These are phyloP conservation scores for Agonum fuliginosum DNA, from an alignment of 2,888 invertebrate genomes.

Conservation along the genomic window DNA sequence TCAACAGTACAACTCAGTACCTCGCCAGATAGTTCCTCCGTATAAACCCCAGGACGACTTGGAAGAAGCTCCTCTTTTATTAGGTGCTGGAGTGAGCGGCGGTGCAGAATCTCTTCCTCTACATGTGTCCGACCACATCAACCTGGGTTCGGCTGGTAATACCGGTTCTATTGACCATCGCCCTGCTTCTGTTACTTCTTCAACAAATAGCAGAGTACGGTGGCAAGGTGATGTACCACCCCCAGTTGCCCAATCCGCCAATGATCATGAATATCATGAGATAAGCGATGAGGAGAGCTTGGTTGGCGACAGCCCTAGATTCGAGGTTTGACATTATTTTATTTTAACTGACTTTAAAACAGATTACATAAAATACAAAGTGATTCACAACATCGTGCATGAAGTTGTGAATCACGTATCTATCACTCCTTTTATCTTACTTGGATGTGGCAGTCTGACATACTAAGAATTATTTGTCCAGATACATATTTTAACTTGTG, in stretches of 20 bases:
- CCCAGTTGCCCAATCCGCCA: neutral
- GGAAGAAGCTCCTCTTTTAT: conserved; percentile 80
- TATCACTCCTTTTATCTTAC: too few relatives aligned
- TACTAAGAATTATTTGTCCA: too few relatives aligned
- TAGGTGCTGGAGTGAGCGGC: conserved; percentile 70
- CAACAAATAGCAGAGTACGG: conserved; percentile 11
- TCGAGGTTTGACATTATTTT: conserved; percentile 71
- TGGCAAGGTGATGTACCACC: conserved; percentile 44
- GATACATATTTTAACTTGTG: too few relatives aligned
- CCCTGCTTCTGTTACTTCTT: conserved; percentile 17
- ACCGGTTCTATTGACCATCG: conserved; percentile 8
- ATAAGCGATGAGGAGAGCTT: conserved; percentile 85
- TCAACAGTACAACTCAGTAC: conserved; percentile 83
- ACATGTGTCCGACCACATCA: conserved; percentile 69
- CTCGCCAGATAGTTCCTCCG: conserved; percentile 91
- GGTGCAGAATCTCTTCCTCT: conserved; percentile 69
- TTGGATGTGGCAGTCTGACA: too few relatives aligned
- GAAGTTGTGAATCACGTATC: too few relatives aligned
- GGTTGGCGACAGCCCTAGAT: conserved; percentile 71
- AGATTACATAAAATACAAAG: too few relatives aligned
- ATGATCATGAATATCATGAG: conserved; percentile 87
- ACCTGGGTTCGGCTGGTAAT: conserved; percentile 64
- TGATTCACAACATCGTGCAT: too few relatives aligned
- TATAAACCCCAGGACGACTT: conserved; percentile 92
- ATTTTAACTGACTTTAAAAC: neutral